These are phyloP conservation scores for Mustela lutreola DNA, from an alignment of 2,113 vertebrate species.

Conservation along the genomic window DNA sequence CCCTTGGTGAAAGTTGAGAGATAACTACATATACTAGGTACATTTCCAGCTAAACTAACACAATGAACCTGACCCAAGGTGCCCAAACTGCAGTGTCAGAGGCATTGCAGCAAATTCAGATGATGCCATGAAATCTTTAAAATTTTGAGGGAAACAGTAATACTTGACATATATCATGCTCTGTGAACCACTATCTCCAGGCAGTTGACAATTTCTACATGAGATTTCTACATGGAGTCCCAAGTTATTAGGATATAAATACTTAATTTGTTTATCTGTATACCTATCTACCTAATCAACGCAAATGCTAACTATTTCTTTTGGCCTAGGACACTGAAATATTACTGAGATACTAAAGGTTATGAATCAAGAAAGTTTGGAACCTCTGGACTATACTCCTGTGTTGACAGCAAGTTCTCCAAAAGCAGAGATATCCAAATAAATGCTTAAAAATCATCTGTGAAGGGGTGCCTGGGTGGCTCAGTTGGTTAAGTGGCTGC, in stretches of 20 bases:
- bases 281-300: not conserved
- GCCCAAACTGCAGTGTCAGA: not conserved
- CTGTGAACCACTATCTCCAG: not conserved
- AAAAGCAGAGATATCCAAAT: not conserved
- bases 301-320: not conserved
- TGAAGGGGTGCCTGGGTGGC: not conserved
- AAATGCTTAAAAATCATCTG: conserved; percentile 5
- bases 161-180: not conserved
- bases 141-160: not conserved
- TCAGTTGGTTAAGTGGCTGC: too few species aligned
- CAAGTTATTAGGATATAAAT: not conserved
- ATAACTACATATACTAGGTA: not conserved
- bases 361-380: not conserved
- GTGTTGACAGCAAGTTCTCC: not conserved
- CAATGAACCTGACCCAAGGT: not conserved
- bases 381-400: not conserved
- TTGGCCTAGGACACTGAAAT: not conserved
- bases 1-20: not conserved
- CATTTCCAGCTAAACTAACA: not conserved
- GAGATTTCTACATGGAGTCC: not conserved
- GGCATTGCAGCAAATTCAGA: not conserved
- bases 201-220: not conserved
- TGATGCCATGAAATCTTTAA: not conserved
- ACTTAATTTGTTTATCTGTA: not conserved
- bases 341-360: not conserved